Conservation (phyloP, 2,113 vertebrate species). For the Mionectes macconnelli region DNA sequence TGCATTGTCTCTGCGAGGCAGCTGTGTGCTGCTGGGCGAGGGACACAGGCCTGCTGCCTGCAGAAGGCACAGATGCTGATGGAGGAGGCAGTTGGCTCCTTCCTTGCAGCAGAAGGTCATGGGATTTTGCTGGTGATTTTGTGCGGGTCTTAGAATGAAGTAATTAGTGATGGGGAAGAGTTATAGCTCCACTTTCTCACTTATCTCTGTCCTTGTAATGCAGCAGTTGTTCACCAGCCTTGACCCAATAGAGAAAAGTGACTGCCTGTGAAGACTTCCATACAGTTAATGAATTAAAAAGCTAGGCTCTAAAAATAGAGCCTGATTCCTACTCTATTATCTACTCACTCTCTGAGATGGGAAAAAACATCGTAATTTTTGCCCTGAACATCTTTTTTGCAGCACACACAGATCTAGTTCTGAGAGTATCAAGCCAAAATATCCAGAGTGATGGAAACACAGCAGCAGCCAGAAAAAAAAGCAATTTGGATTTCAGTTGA, state of each 20-base stretch:
- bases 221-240: not conserved
- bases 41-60: accelerated
- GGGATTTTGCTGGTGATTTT: not conserved
- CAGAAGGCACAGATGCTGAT: not conserved
- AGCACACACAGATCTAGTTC: not conserved
- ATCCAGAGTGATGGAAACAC: not conserved
- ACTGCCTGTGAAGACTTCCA: not conserved
- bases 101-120: not conserved
- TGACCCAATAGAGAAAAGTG: not conserved
- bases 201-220: not conserved
- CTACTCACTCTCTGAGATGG: not conserved
- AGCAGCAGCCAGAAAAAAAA: not conserved
- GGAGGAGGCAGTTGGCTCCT: not conserved
- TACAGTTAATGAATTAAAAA: slow-evolving; percentile 37
- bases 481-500: not conserved
- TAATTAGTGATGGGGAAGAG: not conserved
- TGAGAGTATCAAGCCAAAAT: not conserved
- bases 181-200: not conserved
- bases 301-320: not conserved
- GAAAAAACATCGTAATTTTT: not conserved
- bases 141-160: not conserved
- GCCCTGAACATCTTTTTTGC: not conserved
- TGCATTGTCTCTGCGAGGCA: not conserved
- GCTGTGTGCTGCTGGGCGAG: not conserved
- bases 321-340: not conserved